phyloP scores from a whole-genome alignment of 2,888 invertebrate species.

The Yponomeuta evonymella region DNA sequence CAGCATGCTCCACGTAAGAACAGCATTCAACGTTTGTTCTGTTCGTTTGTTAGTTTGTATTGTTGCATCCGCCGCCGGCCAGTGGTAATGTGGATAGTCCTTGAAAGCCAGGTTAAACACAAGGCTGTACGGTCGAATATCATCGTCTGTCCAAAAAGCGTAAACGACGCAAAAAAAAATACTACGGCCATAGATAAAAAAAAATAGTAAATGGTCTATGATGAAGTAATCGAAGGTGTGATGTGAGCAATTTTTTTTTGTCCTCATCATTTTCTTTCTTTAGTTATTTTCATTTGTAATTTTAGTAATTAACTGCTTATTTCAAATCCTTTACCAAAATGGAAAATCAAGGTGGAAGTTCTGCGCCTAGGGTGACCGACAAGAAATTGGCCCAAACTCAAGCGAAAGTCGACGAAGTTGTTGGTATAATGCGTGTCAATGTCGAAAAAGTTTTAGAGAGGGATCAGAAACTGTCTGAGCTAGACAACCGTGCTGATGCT shows the following conservation, averaged over 20 bases:
- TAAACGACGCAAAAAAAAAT: too few species aligned
- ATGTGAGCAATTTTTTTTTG: conserved; percentile 2
- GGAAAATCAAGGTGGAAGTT: conserved; percentile 72
- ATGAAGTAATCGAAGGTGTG: not conserved
- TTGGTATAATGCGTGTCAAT: conserved; percentile 96
- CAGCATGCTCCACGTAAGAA: too few species aligned
- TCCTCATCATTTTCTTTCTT: conserved; percentile 4
- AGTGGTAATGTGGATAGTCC: too few species aligned
- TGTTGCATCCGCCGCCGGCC: too few species aligned
- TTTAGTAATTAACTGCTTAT: not conserved
- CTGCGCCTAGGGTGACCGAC: conserved; percentile 66
- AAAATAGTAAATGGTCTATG: not conserved
- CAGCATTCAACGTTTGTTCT: too few species aligned
- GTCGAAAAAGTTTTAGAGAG: conserved; percentile 97
- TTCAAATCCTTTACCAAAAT: conserved; percentile 34
- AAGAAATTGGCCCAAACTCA: conserved; percentile 73
- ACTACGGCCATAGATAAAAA: too few species aligned
- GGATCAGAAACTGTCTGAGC: conserved; percentile 95
- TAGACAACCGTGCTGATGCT: conserved; percentile 97
- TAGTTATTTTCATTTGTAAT: not conserved
- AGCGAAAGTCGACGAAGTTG: conserved; percentile 79
- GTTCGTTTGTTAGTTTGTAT: too few species aligned
- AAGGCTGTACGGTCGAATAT: too few species aligned
- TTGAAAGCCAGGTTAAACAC: too few species aligned
- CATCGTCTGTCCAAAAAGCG: too few species aligned